Base-by-base conservation (phyloP, 2,888 invertebrate genomes). In the Agrochola lychnidis region DNA sequence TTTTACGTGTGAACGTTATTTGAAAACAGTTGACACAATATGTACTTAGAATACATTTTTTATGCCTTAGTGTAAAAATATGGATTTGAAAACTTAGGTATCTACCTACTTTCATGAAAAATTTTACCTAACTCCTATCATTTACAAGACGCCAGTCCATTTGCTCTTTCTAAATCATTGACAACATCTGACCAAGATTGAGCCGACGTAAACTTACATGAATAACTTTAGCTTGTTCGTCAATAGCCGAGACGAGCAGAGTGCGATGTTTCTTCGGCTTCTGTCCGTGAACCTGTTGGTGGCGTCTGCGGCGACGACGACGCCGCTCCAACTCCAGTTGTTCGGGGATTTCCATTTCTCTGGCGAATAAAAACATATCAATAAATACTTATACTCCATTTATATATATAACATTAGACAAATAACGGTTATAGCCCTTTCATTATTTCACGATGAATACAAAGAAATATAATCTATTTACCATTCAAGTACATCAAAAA, bases 191-290 rank as follows among this genome's bases (percentile, higher is more conserved):
- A 7, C 7, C 22, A 40, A 74, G 19, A n/a, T 30, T 14, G 12
- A 16, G 2, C 7, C 6, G 0, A 25, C 7, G 6, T 40, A 2
- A 53, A 89, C 96, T 93, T 91, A 95, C 97, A 90, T 95, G 97
- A 89, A 96, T 97, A 88, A 96, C 96, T 94, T 95, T 97, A 76
- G 95, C 97, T 89, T 95, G 97, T 88, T 95, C 97, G 78, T 96
- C 96, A 48, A 96, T 96, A 53, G 96, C 96, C n/a, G 95, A 97
- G 56, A 96, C 97, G 75, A 95, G 95, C 80, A 96, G 90, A 61
- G 96, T 96, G 88, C 96, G 94, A 81, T 96, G 96, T 91, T 96
- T 95, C 86, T 82, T 86, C 59, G 95, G 95, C 90, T 94, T 94
- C 85, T 93, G 92, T 63, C 93, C 82, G 70, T 93, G 93, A 30